A percentile compares a stretch with the other conserved stretches of the same genome.
Conservation (phyloP, 2,888 invertebrate genomes). For the Epinotia nisella region DNA sequence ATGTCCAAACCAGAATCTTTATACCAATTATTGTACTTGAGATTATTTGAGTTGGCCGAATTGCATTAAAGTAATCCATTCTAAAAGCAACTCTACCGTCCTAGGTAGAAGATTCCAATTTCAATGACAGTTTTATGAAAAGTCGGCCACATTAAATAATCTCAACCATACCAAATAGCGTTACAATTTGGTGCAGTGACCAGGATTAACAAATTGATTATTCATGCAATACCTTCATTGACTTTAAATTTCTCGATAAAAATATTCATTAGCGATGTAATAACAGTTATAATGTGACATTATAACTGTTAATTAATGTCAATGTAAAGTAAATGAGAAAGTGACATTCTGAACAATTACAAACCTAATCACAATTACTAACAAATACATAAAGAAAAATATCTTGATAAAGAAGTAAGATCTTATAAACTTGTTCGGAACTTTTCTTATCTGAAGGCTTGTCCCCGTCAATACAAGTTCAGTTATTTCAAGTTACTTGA, state of each 20-base stretch:
- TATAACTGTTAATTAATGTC: too few relatives aligned
- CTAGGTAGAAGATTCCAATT: too few relatives aligned
- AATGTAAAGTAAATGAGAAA: neutral
- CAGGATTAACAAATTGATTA: neutral
- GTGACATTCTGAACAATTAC: neutral
- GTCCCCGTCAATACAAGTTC: slow-evolving; percentile 22
- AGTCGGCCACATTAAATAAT: too few relatives aligned
- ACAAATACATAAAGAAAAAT: slow-evolving; percentile 1
- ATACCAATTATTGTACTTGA: too few relatives aligned
- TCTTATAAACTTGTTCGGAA: slow-evolving; percentile 10
- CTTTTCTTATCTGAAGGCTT: slow-evolving; percentile 29
- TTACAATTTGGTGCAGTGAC: neutral
- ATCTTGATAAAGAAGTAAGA: slow-evolving; percentile 8
- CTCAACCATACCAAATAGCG: too few relatives aligned
- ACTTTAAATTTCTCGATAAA: neutral
- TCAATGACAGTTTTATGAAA: too few relatives aligned
- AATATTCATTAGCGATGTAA: too few relatives aligned
- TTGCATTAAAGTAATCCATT: too few relatives aligned
- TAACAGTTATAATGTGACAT: neutral
- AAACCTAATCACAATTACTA: neutral
- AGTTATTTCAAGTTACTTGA: slow-evolving; percentile 14
- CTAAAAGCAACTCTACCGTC: too few relatives aligned
- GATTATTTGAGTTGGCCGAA: too few relatives aligned
- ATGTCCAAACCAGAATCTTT: too few relatives aligned
- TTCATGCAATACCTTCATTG: neutral